Base-by-base conservation (phyloP, 2,113 vertebrate species). In the Cisticola juncidis region DNA sequence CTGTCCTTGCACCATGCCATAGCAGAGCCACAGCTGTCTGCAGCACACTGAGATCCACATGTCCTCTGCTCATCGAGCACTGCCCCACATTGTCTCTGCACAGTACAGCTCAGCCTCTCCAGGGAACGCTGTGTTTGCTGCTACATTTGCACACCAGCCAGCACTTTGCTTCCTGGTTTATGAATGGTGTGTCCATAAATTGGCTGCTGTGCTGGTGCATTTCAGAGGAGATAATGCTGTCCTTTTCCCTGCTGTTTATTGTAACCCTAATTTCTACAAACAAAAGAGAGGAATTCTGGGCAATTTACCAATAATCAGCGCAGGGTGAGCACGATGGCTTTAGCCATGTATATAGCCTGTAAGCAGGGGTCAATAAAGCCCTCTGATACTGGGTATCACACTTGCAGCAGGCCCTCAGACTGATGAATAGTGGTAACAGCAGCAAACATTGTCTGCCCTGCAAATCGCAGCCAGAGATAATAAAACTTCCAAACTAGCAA, bases 181-280 rank as follows among this genome's bases (percentile, higher is more conserved):
- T 62, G 76, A 92, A 92, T 56, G 80, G 88, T 17, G 45, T 45
- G 48, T 64, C 79, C 82, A 93, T 85, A 92, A 95, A 84, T 18
- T 64, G 72, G 88, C 95, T 93, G 88, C 74, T 88, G 47, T 0
- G 10, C 53, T 72, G 65, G 51, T 76, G 72, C 2, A 26, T 79
- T 92, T 90, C 85, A 62, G 82, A 94, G 79, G 72, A 79, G 50
- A 83, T 65, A 92, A 95, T 80, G 57, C 45, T 51, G 11, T 70
- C 71, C 56, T 90, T 88, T 77, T 24, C 61, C 66, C 62, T 47
- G 79, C 82, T 88, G 62, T 77, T 95, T 78, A 70, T 86, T n/a
- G 14, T 91, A 72, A 93, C 51, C 60, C 64, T 88, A 51, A 93
- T 93, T 95, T 96, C 81, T 82, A 69, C 62, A 83, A 85, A 91